Evolutionary conservation across 2,797 vertebrate species (phyloP), one percentile per base, ranked within the genome.

Genomic region (Acanthopagrus latus): DNA sequence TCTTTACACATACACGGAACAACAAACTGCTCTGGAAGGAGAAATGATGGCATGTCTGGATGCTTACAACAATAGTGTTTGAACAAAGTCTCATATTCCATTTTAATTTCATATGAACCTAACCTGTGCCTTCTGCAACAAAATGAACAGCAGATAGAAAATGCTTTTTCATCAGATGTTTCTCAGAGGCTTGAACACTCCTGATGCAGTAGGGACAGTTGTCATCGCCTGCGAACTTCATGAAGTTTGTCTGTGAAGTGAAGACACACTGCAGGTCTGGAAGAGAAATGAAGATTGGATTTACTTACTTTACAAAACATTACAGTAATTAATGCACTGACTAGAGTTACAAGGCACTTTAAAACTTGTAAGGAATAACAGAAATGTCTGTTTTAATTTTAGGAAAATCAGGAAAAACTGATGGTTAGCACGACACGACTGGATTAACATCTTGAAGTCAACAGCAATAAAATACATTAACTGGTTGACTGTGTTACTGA

Each of bases 1-100:
- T 84, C 74, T 70, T 76, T 79, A 58, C 85, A 87, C 3, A 62
- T 64, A 57, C 86, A 88, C 1, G 84, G 86, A 27, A 88, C 59
- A 44, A 83, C 69, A 69, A 76, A 82, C 23, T 29, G 78, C 20
- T 52, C 86, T 90, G 54, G 55, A 76, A 67, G 50, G 27, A 64
- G n/a, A 73, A 51, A 58, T 18, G 0, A 52, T 33, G 64, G 47
- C 14, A 5, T 25, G 7, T 10, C 29, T 55, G 25, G 7, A 21
- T 0, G 0, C 55, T 68, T 46, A 27, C 14, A 23, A 56, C 20
- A 63, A 20, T 5, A 64, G 2, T 21, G 14, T 55, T 33, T 59
- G 3, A n/a, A 41, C 5, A 50, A 56, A 64, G 27, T 48, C 20
- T 73, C 44, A 9, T n/a, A 17, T 68, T 64, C 12, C 10, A 56